Base-by-base conservation (phyloP, 1,140 invertebrate genomes). In the Oryzaephilus surinamensis region DNA sequence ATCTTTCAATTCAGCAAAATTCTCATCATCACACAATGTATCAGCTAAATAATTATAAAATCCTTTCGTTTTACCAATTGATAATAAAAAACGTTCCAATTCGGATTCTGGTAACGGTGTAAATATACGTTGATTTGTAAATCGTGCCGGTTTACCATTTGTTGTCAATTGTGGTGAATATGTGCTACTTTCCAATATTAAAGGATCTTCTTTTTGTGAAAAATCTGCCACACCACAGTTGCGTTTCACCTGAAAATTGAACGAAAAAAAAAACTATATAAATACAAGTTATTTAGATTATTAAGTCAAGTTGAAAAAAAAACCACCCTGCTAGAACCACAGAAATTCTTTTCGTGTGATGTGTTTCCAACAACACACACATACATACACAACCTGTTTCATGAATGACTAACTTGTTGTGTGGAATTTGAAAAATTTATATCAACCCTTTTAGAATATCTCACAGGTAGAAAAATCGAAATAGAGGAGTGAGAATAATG, bases 31-130 rank as follows among this genome's bases (percentile, higher is more conserved):
- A 57, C 82, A 85, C 20, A 84, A 62, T 21, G 69, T 67, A 54
- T 83, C 79, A 1, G 79, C 77, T 3, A 85, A 57, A 38, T 72
- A 73, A 10, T 66, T 69, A 52, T 81, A 84, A 51, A 84, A 80
- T 31, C 76, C 75, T 43, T 75, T 74, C n/a, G 73, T 81, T 43
- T 72, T 70, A 10, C 69, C 66, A 24, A 81, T 68, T 19, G 73
- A 75, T 2, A 73, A 71, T 19, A 81, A 62, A 56, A 82, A 81
- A 42, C 75, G 72, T 19, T 72, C 65, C 23, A 82, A 66, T 43
- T 77, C 71, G 2, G 62, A 61, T 35, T 70, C 67, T 3, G 66
- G 65, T 2, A 68, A 28, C 12, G 47, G 46, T n/a, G 46, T 30
- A 14, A 51, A 57, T 7, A 41, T 32, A 16, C 45, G 38, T 6